phyloP scores from a whole-genome alignment of 2,888 invertebrate genomes.

The Pseudococcus longispinus region DNA sequence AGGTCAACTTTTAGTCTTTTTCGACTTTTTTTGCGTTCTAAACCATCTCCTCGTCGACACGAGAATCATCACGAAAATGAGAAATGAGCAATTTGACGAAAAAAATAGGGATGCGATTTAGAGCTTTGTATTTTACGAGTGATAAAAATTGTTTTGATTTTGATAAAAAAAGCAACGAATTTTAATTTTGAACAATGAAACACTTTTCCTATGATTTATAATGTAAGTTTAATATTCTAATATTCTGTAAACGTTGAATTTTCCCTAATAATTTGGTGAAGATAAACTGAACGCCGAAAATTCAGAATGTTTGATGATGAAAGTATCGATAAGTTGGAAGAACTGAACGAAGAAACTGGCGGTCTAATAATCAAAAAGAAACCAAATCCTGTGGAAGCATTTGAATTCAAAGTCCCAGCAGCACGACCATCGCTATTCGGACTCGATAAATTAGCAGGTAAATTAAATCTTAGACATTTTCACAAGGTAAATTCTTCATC shows the following conservation, averaged over 20 bases:
- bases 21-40: too few species aligned
- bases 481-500: slow-evolving; percentile 47
- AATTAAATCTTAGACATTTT: neutral
- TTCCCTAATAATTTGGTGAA: neutral
- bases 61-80: too few species aligned
- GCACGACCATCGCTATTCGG: slow-evolving; percentile 75
- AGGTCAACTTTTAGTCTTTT: too few species aligned
- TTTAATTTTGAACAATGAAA: neutral
- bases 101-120: too few species aligned
- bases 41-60: too few species aligned
- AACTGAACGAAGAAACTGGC: slow-evolving; percentile 70
- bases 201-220: neutral
- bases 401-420: slow-evolving; percentile 75
- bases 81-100: too few species aligned
- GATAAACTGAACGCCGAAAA: neutral
- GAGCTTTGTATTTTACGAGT: too few species aligned
- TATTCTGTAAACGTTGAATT: neutral
- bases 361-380: slow-evolving; percentile 78
- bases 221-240: neutral
- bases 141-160: neutral
- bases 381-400: slow-evolving; percentile 62
- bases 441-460: slow-evolving; percentile 80
- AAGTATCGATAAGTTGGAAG: slow-evolving; percentile 76
- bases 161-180: neutral
- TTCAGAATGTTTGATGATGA: slow-evolving; percentile 62